Conservation (phyloP, 2,797 vertebrate species). For the Borostomias antarcticus region DNA sequence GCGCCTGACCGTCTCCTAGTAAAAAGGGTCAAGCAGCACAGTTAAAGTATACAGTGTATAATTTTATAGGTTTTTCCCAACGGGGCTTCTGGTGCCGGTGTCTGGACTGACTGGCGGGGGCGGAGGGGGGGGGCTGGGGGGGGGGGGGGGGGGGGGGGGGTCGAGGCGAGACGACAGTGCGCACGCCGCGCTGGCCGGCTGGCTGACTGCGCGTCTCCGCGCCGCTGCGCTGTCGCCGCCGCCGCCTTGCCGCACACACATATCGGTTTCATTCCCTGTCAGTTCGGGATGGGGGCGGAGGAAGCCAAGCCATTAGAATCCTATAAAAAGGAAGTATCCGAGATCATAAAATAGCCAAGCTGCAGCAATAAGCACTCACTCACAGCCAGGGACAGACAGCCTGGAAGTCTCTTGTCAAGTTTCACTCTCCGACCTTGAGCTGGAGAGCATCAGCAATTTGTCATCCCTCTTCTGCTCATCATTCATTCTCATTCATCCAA, state of each 20-base stretch:
- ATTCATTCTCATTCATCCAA: not conserved
- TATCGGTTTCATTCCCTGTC: slow-evolving; percentile 79
- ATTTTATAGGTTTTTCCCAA: slow-evolving; percentile 68
- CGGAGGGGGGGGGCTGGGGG: no score
- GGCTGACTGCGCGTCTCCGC: no score
- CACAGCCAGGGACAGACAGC: slow-evolving; percentile 54
- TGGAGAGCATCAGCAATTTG: slow-evolving; percentile 35
- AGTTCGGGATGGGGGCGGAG: slow-evolving; percentile 77
- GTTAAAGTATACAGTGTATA: slow-evolving; percentile 72
- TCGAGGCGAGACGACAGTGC: slow-evolving; percentile 67
- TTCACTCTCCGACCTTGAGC: slow-evolving; percentile 40
- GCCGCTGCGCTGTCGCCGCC: no score
- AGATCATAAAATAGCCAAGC: slow-evolving; percentile 75
- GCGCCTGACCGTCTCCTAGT: slow-evolving; percentile 32
- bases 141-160: no score
- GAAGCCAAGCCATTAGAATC: slow-evolving; percentile 73
- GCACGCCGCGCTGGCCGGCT: slow-evolving; percentile 29
- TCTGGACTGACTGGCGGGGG: slow-evolving; percentile 34
- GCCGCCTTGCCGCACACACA: slow-evolving; percentile 47
- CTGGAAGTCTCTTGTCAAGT: slow-evolving; percentile 53
- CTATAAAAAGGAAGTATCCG: slow-evolving; percentile 81
- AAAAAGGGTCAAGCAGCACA: slow-evolving; percentile 63
- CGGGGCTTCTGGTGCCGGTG: slow-evolving; percentile 68
- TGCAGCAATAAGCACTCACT: slow-evolving; percentile 58
- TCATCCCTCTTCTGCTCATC: slow-evolving; percentile 17